A percentile compares a stretch with the other conserved stretches of the same genome.
phyloP scores from a whole-genome alignment of 2,888 invertebrate genomes.

The Athrips mouffetella region DNA sequence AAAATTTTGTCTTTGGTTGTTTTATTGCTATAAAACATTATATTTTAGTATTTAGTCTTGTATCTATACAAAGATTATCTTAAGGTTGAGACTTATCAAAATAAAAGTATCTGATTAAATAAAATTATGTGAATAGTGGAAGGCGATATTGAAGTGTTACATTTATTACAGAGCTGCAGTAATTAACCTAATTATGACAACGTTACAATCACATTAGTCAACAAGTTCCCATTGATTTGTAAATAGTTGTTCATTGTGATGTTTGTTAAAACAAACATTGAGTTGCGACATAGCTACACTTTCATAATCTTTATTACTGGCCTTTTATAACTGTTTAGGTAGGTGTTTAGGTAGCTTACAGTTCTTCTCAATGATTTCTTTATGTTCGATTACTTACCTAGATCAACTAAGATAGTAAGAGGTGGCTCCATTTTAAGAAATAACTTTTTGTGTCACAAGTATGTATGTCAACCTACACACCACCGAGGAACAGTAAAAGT shows the following conservation, averaged over 20 bases:
- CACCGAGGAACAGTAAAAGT: too few species aligned
- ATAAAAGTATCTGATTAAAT: slow-evolving; percentile 18
- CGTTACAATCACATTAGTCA: slow-evolving; percentile 26
- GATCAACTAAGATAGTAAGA: too few species aligned
- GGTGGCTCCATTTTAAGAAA: too few species aligned
- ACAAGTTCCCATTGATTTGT: slow-evolving; percentile 30
- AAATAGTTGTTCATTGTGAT: slow-evolving; percentile 25
- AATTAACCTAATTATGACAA: slow-evolving; percentile 31
- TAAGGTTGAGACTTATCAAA: neutral
- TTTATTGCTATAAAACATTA: neutral
- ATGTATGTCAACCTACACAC: too few species aligned
- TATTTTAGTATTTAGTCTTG: neutral
- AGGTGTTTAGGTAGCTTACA: too few species aligned
- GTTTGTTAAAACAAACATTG: slow-evolving; percentile 9
- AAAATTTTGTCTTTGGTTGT: neutral
- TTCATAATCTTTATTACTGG: slow-evolving; percentile 9
- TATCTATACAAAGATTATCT: neutral
- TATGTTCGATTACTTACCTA: too few species aligned
- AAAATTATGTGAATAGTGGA: neutral
- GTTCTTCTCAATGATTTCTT: too few species aligned
- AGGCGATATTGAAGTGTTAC: too few species aligned
- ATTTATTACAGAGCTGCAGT: neutral
- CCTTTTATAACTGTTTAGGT: slow-evolving; percentile 2
- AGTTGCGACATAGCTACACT: slow-evolving; percentile 9
- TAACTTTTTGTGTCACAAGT: too few species aligned